phyloP scores from a whole-genome alignment of 2,113 vertebrate species.

The Pavo muticus region DNA sequence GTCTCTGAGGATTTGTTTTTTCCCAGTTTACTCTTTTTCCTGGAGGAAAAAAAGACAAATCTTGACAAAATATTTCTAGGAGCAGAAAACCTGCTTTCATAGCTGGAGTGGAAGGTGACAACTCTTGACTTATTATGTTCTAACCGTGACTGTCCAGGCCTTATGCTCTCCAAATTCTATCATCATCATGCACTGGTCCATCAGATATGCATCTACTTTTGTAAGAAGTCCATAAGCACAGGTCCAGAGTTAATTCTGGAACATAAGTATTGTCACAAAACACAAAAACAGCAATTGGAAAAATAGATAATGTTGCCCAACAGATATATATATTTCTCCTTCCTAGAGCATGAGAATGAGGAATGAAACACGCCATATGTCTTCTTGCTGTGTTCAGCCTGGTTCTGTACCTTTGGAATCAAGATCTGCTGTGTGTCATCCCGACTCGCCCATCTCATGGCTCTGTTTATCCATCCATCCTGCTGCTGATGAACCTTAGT shows the following conservation, averaged over 20 bases:
- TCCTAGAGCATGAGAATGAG: neutral
- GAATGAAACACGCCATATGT: conserved; percentile 39
- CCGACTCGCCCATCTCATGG: fast-evolving
- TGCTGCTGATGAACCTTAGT: neutral
- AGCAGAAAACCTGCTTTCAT: neutral
- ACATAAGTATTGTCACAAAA: neutral
- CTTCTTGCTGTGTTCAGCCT: neutral
- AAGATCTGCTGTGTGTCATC: neutral
- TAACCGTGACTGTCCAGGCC: neutral
- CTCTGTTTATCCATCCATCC: neutral
- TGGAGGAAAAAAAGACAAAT: conserved; percentile 44
- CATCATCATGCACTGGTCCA: neutral
- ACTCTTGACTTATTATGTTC: neutral
- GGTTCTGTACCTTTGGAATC: conserved; percentile 57
- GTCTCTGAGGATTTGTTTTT: conserved; percentile 35
- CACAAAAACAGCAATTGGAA: neutral
- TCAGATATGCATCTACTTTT: neutral
- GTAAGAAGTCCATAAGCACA: neutral
- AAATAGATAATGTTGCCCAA: too few relatives aligned
- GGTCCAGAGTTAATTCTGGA: conserved; percentile 40
- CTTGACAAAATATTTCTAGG: conserved; percentile 61
- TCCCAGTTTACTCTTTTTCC: neutral
- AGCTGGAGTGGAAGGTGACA: neutral
- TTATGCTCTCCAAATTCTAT: neutral
- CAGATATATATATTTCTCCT: neutral